Evolutionary conservation across 2,797 vertebrate species (phyloP).

Genomic region (Coranthus polyacanthus): DNA sequence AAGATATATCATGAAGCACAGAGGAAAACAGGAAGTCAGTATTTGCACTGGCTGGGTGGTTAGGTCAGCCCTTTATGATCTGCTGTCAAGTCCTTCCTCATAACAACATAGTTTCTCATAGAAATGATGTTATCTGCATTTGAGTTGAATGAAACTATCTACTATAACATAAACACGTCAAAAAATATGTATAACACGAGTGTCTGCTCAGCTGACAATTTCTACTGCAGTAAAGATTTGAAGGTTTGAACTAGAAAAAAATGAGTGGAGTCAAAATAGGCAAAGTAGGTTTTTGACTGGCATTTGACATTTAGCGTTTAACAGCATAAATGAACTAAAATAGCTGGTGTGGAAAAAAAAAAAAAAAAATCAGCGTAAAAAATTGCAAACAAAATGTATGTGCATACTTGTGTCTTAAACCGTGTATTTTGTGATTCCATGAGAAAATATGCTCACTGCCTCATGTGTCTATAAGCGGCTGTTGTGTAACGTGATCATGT

Average conservation of each 20-base stretch:
- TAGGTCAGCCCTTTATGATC: not conserved
- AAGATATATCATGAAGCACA: slow-evolving; percentile 1
- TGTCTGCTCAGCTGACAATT: no score
- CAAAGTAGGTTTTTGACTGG: not conserved
- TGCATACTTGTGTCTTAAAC: not conserved
- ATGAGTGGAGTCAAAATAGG: no score
- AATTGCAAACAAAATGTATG: not conserved
- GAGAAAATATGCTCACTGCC: slow-evolving; percentile 34
- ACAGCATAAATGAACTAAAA: not conserved
- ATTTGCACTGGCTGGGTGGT: slow-evolving; percentile 20
- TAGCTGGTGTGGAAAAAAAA: not conserved
- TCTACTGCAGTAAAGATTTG: no score
- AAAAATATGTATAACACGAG: no score
- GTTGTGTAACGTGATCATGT: slow-evolving; percentile 45
- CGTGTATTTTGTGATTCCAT: slow-evolving; percentile 1
- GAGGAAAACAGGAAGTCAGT: slow-evolving; percentile 38
- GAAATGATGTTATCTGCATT: slow-evolving; percentile 1
- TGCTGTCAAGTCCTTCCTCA: not conserved
- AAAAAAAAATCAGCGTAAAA: not conserved
- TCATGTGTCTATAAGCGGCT: slow-evolving; percentile 23
- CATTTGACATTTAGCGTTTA: not conserved
- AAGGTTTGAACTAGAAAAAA: no score
- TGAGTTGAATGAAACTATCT: not conserved
- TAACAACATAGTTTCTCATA: slow-evolving; percentile 32
- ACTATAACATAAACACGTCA: no score